Evolutionary conservation across 1,140 invertebrate genomes (phyloP).

Genomic region (Chironomus tepperi): DNA sequence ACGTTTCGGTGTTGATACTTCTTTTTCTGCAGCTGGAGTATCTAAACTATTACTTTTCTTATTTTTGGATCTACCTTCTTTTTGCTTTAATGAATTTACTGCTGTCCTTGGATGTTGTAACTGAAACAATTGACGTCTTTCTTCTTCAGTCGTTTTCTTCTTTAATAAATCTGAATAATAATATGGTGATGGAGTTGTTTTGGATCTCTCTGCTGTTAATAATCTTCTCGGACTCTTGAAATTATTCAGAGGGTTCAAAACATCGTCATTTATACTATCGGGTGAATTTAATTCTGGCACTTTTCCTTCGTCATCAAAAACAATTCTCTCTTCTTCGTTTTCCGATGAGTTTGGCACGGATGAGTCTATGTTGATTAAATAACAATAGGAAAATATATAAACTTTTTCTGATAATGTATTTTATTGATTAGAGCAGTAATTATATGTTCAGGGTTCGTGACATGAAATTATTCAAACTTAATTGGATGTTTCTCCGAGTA

Average conservation of each 20-base stretch:
- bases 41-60: conserved; percentile 58
- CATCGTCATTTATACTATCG: conserved; percentile 43
- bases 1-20: conserved; percentile 43
- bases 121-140: conserved; percentile 35
- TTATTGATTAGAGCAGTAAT: no score
- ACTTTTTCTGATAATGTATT: no score
- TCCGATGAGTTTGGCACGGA: conserved; percentile 35
- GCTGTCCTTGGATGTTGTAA: conserved; percentile 32
- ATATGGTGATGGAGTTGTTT: conserved; percentile 66
- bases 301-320: conserved; percentile 30
- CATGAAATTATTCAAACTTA: no score
- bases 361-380: conserved; percentile 29
- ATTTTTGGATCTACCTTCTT: conserved; percentile 32
- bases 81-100: conserved; percentile 30
- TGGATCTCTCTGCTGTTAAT: conserved; percentile 33
- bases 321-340: conserved; percentile 36
- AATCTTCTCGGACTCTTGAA: conserved; percentile 36
- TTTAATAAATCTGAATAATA: conserved; percentile 69
- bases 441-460: background rate
- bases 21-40: conserved; percentile 47
- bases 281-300: conserved; percentile 42
- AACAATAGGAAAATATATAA: background rate
- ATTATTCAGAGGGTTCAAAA: conserved; percentile 36
- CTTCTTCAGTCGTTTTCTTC: conserved; percentile 36
- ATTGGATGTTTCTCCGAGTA: no score